Evolutionary conservation across 92 coral and sea anemone species (phyloP).

Genomic region (Actinostola sp.): DNA sequence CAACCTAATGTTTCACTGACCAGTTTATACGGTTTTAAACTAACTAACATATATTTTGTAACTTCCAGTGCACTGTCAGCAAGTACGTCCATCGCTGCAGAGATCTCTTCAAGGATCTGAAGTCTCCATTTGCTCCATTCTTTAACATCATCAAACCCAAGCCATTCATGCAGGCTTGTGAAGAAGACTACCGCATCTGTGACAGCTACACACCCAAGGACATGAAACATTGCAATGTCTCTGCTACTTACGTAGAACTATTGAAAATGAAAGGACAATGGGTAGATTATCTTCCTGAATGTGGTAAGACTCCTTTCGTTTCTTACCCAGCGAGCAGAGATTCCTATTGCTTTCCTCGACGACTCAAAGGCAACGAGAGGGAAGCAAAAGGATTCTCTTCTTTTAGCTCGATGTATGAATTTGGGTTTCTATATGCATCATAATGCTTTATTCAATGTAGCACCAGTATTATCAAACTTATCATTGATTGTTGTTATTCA

Average conservation of each 20-base stretch:
- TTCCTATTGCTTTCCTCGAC: neutral
- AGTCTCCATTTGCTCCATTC: slow-evolving; percentile 80
- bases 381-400: too few relatives aligned
- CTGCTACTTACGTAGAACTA: slow-evolving; percentile 93
- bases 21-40: too few relatives aligned
- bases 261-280: slow-evolving; percentile 85
- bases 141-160: slow-evolving; percentile 74
- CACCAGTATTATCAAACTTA: too few relatives aligned
- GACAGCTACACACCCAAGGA: slow-evolving; percentile 64
- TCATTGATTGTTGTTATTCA: too few relatives aligned
- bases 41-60: neutral
- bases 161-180: slow-evolving; percentile 90
- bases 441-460: too few relatives aligned
- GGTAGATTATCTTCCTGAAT: slow-evolving; percentile 87
- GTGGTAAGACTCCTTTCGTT: slow-evolving; percentile 60
- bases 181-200: slow-evolving; percentile 81
- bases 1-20: neutral
- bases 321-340: neutral
- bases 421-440: too few relatives aligned
- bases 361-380: neutral
- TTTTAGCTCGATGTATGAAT: too few relatives aligned
- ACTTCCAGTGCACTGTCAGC: slow-evolving; percentile 37
- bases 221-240: slow-evolving; percentile 87
- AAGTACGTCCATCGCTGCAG: slow-evolving; percentile 68
- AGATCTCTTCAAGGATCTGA: slow-evolving; percentile 66